phyloP scores from a whole-genome alignment of 2,888 invertebrate genomes.

The Drosophila tanythrix region DNA sequence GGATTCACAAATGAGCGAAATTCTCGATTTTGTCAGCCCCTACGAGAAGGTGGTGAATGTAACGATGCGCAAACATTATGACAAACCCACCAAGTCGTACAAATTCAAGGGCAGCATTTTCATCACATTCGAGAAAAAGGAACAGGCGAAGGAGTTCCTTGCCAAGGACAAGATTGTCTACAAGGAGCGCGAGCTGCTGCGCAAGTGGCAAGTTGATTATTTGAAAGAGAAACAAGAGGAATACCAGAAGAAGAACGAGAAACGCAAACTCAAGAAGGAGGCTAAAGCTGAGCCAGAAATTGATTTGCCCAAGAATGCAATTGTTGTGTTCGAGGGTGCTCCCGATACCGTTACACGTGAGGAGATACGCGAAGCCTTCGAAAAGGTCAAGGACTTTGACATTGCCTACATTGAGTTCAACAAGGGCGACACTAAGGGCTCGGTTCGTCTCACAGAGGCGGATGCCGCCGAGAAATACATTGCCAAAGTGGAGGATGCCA shows the following conservation, averaged over 20 bases:
- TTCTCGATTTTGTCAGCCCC: conserved; percentile 90
- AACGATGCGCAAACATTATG: conserved; percentile 87
- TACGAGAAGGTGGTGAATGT: conserved; percentile 90
- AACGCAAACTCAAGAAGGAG: conserved; percentile 84
- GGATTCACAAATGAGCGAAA: conserved; percentile 88
- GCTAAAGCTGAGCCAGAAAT: conserved; percentile 77
- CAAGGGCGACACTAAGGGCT: conserved; percentile 90
- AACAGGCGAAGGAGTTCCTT: conserved; percentile 92
- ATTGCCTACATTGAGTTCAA: conserved; percentile 91
- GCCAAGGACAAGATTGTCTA: conserved; percentile 90
- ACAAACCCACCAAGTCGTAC: conserved; percentile 88
- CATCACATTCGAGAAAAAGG: conserved; percentile 92
- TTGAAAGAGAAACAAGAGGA: conserved; percentile 89
- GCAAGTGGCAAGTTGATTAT: conserved; percentile 90
- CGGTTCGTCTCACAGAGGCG: conserved; percentile 89
- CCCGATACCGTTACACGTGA: conserved; percentile 88
- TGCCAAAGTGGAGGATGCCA: conserved; percentile 88
- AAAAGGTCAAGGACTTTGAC: conserved; percentile 82
- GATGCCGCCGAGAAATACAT: conserved; percentile 88
- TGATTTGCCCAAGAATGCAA: conserved; percentile 89
- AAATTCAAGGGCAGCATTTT: conserved; percentile 97
- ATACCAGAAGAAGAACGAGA: conserved; percentile 87
- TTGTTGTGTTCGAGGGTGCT: conserved; percentile 89
- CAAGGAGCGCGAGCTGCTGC: conserved; percentile 87
- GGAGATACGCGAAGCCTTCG: conserved; percentile 89